A percentile compares a stretch with the other conserved stretches of the same genome.
Evolutionary conservation across 1,140 invertebrate genomes (phyloP).

Genomic region (Temnothorax longispinosus): DNA sequence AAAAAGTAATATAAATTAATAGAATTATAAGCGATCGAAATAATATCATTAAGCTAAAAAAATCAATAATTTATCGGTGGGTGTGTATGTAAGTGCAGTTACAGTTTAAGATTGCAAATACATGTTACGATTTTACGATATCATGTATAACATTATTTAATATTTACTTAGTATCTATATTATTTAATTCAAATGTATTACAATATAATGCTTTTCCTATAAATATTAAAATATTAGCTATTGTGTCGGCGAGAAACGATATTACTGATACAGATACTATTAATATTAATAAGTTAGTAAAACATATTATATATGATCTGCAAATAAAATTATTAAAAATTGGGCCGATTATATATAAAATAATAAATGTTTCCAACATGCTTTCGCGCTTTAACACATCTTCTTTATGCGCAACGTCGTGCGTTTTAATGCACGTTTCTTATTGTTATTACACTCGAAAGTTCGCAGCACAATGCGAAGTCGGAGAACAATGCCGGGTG

Average conservation of each 20-base stretch:
- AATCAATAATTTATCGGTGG: neutral
- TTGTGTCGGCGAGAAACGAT: neutral
- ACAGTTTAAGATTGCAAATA: neutral
- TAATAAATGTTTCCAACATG: neutral
- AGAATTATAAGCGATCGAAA: neutral
- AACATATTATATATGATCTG: neutral
- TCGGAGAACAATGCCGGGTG: constrained; percentile 59
- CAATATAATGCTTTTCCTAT: neutral
- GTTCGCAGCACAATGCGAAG: constrained; percentile 62
- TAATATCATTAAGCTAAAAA: neutral
- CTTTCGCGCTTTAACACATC: constrained; percentile 3
- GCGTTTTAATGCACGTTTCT: constrained; percentile 62
- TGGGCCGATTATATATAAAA: neutral
- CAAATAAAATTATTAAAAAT: neutral
- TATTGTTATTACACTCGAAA: constrained; percentile 64
- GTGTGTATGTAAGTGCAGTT: neutral
- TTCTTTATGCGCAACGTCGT: constrained; percentile 20
- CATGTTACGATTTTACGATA: neutral
- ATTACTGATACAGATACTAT: neutral
- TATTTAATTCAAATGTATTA: too few relatives aligned
- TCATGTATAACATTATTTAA: too few relatives aligned
- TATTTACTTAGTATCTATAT: too few relatives aligned
- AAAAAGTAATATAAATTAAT: neutral
- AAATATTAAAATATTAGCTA: neutral
- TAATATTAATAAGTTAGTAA: neutral